phyloP scores from a whole-genome alignment of 2,113 vertebrate species.

The Microtus oregoni region DNA sequence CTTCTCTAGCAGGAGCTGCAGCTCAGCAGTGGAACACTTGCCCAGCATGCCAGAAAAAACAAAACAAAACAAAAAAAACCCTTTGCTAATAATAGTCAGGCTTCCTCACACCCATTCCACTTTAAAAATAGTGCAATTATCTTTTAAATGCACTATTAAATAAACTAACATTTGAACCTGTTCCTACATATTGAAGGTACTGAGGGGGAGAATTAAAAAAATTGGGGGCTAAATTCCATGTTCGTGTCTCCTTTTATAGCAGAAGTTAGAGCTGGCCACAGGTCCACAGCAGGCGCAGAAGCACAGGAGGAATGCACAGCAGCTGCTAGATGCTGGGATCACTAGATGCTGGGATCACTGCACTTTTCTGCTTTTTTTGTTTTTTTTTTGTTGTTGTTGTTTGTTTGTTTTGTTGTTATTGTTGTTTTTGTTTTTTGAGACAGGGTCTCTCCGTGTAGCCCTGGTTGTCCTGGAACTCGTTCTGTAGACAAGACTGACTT shows the following conservation, averaged over 20 bases:
- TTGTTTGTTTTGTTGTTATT: no score
- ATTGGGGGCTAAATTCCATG: neutral
- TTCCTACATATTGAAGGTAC: conserved; percentile 35
- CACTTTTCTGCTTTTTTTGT: neutral
- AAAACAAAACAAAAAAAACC: neutral
- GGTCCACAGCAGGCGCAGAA: neutral
- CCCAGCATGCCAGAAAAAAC: no score
- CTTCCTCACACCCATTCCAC: neutral
- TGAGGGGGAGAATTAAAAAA: neutral
- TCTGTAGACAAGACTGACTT: neutral
- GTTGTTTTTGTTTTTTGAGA: neutral
- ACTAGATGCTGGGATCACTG: neutral
- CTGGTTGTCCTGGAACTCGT: neutral
- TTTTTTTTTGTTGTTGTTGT: no score
- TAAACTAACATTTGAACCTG: conserved; percentile 52
- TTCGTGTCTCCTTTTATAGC: neutral
- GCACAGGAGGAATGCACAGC: neutral
- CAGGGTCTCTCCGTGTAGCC: neutral
- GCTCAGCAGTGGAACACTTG: neutral
- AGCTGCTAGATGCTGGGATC: conserved; percentile 2
- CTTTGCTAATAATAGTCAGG: conserved; percentile 41
- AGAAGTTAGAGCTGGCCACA: conserved; percentile 53
- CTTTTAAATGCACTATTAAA: conserved; percentile 35
- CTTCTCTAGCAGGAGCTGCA: neutral
- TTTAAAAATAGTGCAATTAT: conserved; percentile 51